Conservation (phyloP, 2,888 invertebrate species). For the Drosophila birchii region DNA sequence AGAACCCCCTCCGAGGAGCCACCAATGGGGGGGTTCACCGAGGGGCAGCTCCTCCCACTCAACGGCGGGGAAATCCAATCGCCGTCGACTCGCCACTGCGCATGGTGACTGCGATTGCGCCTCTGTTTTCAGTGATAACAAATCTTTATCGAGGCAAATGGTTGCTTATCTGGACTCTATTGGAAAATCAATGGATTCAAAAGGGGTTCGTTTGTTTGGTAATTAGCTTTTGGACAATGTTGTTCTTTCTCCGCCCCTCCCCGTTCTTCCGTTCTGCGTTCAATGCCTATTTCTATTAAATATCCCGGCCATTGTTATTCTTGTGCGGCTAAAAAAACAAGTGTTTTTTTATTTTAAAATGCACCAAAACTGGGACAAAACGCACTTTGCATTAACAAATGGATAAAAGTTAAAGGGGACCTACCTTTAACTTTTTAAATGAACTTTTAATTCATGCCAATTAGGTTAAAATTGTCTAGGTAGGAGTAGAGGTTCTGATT, state of each 20-base stretch:
- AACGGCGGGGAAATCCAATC: slow-evolving; percentile 65
- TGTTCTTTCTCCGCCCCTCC: slow-evolving; percentile 44
- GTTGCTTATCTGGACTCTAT: slow-evolving; percentile 71
- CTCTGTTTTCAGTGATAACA: slow-evolving; percentile 84
- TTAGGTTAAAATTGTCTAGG: no score
- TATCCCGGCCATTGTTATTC: slow-evolving; percentile 20
- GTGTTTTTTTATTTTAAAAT: slow-evolving; percentile 13
- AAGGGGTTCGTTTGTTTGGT: slow-evolving; percentile 71
- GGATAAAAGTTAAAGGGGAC: not conserved
- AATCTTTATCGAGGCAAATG: slow-evolving; percentile 80
- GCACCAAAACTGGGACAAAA: slow-evolving; percentile 7
- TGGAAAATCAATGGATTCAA: slow-evolving; percentile 77
- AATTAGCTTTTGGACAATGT: slow-evolving; percentile 78
- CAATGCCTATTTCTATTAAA: slow-evolving; percentile 28
- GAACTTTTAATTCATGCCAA: no score
- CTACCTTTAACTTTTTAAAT: not conserved
- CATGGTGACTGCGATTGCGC: slow-evolving; percentile 74
- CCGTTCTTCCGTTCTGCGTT: slow-evolving; percentile 19
- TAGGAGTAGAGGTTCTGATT: no score
- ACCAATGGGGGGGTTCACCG: slow-evolving; percentile 60
- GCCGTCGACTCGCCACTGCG: slow-evolving; percentile 72
- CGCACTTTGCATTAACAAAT: not conserved
- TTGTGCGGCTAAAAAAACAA: slow-evolving; percentile 39
- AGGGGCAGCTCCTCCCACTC: slow-evolving; percentile 68
- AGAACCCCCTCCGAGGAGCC: slow-evolving; percentile 33